phyloP scores from a whole-genome alignment of 1,140 invertebrate genomes.

The Eriocheir sinensis region DNA sequence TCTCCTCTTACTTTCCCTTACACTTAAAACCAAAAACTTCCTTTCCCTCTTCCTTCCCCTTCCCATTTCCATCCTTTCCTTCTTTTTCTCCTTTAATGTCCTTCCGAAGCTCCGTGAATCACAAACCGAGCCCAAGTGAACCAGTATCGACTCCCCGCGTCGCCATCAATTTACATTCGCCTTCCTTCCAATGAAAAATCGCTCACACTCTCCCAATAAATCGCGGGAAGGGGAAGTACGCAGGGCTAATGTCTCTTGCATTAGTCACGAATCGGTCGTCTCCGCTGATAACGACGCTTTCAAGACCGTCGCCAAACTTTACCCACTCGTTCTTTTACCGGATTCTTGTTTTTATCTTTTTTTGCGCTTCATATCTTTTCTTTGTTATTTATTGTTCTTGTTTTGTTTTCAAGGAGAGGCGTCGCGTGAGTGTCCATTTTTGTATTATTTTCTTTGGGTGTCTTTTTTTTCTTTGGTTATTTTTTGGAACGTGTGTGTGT shows the following conservation, averaged over 20 bases:
- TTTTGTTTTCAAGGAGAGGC: not conserved
- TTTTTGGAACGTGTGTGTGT: too few species aligned
- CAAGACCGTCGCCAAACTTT: not conserved
- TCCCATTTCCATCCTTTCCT: not conserved
- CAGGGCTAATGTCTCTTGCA: not conserved
- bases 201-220: not conserved
- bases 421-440: not conserved
- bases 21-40: not conserved
- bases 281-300: not conserved
- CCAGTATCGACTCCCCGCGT: not conserved
- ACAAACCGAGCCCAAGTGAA: not conserved
- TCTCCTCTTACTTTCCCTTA: not conserved
- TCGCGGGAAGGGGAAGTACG: not conserved
- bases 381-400: too few species aligned
- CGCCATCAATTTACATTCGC: conserved; percentile 15
- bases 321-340: too few species aligned
- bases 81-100: not conserved
- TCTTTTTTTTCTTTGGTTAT: not conserved
- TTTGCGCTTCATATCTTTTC: too few species aligned
- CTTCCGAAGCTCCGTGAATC: not conserved
- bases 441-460: not conserved
- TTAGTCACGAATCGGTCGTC: conserved; percentile 12
- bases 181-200: conserved; percentile 8
- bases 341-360: too few species aligned
- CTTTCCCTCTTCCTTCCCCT: not conserved